These are phyloP conservation scores for Agrochola lychnidis DNA, from an alignment of 2,888 invertebrate genomes.

Conservation along the genomic window DNA sequence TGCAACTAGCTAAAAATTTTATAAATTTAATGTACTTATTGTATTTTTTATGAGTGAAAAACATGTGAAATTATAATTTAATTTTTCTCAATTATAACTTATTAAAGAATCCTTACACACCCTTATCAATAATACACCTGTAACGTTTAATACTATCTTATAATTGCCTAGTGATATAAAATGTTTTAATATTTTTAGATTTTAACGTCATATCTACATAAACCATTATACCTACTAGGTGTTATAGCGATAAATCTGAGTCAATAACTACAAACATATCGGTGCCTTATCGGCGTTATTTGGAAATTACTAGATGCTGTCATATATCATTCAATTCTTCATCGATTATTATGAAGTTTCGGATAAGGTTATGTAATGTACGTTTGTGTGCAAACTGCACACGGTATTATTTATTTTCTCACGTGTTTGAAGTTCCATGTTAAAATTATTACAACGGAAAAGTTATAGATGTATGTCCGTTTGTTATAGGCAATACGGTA, in stretches of 20 bases:
- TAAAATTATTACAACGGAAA: background rate
- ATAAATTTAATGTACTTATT: too few relatives aligned
- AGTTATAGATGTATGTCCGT: background rate
- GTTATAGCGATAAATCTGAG: conserved; percentile 36
- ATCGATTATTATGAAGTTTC: conserved; percentile 10
- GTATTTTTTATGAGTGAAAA: background rate
- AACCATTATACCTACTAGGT: background rate
- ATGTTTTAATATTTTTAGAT: background rate
- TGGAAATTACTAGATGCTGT: conserved; percentile 7
- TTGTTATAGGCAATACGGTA: background rate
- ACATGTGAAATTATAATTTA: background rate
- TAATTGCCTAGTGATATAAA: conserved; percentile 3
- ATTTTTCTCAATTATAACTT: background rate
- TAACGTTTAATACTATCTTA: background rate
- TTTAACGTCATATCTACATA: conserved; percentile 8
- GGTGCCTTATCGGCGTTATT: conserved; percentile 20
- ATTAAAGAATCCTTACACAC: too few relatives aligned
- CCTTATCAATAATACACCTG: background rate
- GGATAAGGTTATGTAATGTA: conserved; percentile 20
- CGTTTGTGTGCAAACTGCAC: conserved; percentile 6
- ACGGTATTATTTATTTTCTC: background rate
- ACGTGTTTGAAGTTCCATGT: conserved; percentile 1
- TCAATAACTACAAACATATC: conserved; percentile 40
- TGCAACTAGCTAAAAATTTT: too few relatives aligned
- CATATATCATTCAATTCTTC: conserved; percentile 14